phyloP scores from a whole-genome alignment of 2,113 vertebrate genomes.

The Callipepla squamata region DNA sequence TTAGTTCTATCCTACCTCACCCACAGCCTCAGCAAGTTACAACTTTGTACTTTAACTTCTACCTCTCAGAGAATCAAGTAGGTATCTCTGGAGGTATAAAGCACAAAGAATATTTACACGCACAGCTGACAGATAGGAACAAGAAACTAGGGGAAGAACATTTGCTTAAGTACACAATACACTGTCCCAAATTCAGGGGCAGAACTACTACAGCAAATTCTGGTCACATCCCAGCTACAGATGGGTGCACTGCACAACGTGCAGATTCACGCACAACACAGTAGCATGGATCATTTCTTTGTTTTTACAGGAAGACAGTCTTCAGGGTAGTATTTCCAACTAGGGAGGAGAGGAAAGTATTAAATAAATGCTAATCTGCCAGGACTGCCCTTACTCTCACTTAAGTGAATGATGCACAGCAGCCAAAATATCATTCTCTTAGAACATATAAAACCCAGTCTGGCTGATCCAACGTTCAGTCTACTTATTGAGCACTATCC shows the following conservation, averaged over 20 bases:
- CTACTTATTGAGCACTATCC: not conserved
- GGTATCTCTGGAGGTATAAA: rapidly evolving
- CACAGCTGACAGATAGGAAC: not conserved
- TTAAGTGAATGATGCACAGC: not conserved
- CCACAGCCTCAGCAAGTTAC: not conserved
- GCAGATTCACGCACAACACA: not conserved
- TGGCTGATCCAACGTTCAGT: not conserved
- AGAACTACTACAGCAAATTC: not conserved
- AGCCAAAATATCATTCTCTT: not conserved
- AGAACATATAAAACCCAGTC: not conserved
- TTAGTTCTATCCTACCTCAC: not conserved
- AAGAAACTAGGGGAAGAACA: not conserved
- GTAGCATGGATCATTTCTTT: not conserved
- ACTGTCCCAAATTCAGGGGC: not conserved
- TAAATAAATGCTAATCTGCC: not conserved
- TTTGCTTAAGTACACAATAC: not conserved
- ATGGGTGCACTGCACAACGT: not conserved
- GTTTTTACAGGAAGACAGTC: not conserved
- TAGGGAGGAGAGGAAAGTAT: not conserved
- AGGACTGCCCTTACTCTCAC: not conserved
- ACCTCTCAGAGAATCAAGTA: not conserved
- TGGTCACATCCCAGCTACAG: not conserved
- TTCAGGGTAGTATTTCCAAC: not conserved
- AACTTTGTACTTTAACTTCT: not conserved
- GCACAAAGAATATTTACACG: not conserved